These are phyloP conservation scores for Felis chaus DNA, from an alignment of 2,113 vertebrate species.

Conservation along the genomic window DNA sequence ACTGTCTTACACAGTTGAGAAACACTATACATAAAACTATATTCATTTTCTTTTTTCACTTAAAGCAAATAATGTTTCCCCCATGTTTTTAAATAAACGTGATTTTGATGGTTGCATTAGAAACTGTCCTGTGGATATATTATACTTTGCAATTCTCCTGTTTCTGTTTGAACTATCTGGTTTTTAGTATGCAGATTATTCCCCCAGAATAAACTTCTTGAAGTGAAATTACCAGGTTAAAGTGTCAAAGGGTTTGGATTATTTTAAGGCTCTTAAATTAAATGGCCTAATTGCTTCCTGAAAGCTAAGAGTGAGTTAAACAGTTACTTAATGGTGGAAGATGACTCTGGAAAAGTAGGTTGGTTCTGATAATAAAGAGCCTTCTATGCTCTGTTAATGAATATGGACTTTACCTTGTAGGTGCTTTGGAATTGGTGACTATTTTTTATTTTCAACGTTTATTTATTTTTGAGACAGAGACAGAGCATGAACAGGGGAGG, in stretches of 20 bases:
- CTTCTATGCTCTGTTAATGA: neutral
- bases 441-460: neutral
- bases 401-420: neutral
- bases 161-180: neutral
- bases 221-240: neutral
- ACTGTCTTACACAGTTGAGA: neutral
- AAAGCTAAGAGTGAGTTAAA: neutral
- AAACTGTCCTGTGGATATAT: neutral
- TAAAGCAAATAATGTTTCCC: neutral
- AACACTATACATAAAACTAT: neutral
- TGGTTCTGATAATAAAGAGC: neutral
- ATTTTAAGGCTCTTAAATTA: neutral
- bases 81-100: neutral
- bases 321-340: neutral
- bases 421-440: neutral
- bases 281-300: constrained; percentile 10
- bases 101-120: neutral
- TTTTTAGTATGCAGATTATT: constrained; percentile 13
- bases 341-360: neutral
- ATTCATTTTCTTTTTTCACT: neutral
- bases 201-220: neutral
- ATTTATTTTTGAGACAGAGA: too few species aligned
- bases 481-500: too few species aligned
- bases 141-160: neutral
- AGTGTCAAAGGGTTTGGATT: neutral